Conservation (phyloP, 1,140 invertebrate genomes). For the Pteromalus puparum region DNA sequence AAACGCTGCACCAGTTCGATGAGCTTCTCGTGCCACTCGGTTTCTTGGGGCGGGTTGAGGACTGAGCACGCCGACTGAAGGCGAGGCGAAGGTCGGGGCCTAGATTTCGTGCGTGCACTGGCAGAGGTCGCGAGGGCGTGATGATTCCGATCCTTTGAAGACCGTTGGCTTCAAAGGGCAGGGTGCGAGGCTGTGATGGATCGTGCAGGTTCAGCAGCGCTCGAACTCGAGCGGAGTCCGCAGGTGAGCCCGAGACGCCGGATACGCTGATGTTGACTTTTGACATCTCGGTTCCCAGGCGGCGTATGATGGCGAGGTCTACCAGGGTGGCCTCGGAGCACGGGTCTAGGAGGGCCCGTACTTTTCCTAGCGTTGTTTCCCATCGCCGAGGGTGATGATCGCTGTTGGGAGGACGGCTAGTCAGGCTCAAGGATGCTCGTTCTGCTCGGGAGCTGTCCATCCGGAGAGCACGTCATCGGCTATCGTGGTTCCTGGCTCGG, state of each 20-base stretch:
- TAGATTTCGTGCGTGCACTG: background rate
- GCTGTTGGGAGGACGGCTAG: too few relatives aligned
- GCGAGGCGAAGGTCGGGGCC: background rate
- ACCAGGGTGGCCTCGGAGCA: slow-evolving; percentile 4
- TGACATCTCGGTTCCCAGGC: background rate
- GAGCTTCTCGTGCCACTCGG: background rate
- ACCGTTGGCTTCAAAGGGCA: background rate
- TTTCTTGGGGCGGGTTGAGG: too few relatives aligned
- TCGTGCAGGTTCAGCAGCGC: background rate
- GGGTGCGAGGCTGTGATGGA: background rate
- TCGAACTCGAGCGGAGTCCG: background rate
- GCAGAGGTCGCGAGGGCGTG: background rate
- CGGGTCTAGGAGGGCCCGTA: background rate
- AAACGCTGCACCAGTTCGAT: background rate
- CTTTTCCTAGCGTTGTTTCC: background rate
- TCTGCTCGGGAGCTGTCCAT: background rate
- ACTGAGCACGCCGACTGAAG: too few relatives aligned
- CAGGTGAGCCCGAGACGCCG: background rate
- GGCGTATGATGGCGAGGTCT: background rate
- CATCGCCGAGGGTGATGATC: background rate
- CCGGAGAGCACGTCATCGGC: background rate
- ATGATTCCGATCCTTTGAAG: background rate
- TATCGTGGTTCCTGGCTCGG: background rate
- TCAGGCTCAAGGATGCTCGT: background rate
- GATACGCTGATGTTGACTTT: background rate